These are phyloP conservation scores for Serinus canaria DNA, from an alignment of 2,113 vertebrate species.

Conservation along the genomic window DNA sequence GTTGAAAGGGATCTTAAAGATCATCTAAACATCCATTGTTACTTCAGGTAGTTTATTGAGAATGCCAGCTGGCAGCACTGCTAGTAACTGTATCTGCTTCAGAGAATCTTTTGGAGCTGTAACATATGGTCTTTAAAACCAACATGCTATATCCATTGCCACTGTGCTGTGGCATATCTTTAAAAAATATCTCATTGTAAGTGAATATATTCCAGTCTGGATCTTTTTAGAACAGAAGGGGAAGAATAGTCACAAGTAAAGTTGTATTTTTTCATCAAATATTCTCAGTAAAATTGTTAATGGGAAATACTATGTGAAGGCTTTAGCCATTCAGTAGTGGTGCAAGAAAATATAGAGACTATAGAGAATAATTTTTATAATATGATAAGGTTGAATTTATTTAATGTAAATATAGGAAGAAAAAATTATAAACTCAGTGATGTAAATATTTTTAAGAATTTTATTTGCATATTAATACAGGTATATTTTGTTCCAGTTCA, in stretches of 20 bases:
- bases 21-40: not conserved
- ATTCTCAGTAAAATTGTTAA: not conserved
- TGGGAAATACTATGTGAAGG: not conserved
- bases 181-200: not conserved
- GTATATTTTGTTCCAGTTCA: not conserved
- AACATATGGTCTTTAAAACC: not conserved
- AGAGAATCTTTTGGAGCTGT: not conserved
- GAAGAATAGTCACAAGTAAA: not conserved
- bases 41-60: conserved; percentile 24
- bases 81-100: not conserved
- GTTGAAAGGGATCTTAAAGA: not conserved
- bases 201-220: not conserved
- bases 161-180: not conserved
- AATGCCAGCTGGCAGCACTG: conserved; percentile 3
- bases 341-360: not conserved
- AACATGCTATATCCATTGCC: not conserved
- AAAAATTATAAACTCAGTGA: not conserved
- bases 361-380: not conserved
- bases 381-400: not conserved
- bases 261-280: not conserved
- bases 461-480: not conserved
- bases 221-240: not conserved
- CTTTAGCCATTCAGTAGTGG: not conserved
- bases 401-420: not conserved
- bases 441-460: not conserved